These are phyloP conservation scores for Pimephales promelas DNA, from an alignment of 2,113 vertebrate genomes.

Conservation along the genomic window DNA sequence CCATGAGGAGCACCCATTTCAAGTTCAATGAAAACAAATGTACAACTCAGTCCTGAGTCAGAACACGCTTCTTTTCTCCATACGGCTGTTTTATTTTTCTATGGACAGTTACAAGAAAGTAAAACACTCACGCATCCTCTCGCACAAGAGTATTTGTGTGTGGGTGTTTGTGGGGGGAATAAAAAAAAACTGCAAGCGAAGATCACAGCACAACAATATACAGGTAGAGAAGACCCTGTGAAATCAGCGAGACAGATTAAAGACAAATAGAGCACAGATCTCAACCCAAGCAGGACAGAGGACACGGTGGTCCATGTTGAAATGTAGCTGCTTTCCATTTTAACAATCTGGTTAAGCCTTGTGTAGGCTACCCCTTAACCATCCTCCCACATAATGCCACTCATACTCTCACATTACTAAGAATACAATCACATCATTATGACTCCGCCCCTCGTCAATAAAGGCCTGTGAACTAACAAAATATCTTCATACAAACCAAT, in stretches of 20 bases:
- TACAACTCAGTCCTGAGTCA: constrained; percentile 41
- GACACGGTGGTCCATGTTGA: neutral
- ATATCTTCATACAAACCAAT: constrained; percentile 22
- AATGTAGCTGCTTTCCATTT: constrained; percentile 23
- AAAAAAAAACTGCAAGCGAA: constrained; percentile 69
- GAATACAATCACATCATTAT: constrained; percentile 51
- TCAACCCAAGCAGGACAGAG: neutral
- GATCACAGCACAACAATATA: constrained; percentile 76
- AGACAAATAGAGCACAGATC: constrained; percentile 30
- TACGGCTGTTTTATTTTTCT: constrained; percentile 44
- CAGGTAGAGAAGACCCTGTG: constrained; percentile 63
- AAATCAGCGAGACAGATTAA: constrained; percentile 35
- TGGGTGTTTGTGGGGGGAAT: constrained; percentile 4
- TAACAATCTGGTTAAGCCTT: neutral
- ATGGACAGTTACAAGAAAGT: constrained; percentile 55
- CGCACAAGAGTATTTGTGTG: constrained; percentile 38
- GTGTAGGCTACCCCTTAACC: neutral
- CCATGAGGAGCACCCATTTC: constrained; percentile 69
- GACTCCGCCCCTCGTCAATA: constrained; percentile 8
- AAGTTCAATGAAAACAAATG: constrained; percentile 66
- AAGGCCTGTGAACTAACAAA: constrained; percentile 40
- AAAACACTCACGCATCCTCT: constrained; percentile 52
- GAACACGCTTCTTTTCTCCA: constrained; percentile 47
- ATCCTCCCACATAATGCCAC: constrained; percentile 33
- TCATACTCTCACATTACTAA: constrained; percentile 36